phyloP scores from a whole-genome alignment of 2,797 vertebrate genomes.

The Rhinoraja longicauda region DNA sequence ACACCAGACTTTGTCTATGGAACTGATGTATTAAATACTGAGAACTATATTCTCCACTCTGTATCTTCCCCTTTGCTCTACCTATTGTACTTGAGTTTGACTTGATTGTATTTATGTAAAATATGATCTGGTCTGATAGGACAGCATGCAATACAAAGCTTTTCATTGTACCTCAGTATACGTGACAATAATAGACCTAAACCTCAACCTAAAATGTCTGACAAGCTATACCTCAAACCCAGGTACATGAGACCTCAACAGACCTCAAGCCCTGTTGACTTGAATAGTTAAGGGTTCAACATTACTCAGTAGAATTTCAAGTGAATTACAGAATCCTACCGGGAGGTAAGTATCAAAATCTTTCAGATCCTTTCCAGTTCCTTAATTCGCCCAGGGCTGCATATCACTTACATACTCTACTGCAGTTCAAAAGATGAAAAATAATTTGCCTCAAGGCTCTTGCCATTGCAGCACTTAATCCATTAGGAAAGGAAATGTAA shows the following conservation, averaged over 20 bases:
- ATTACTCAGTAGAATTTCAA: not conserved
- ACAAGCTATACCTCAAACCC: not conserved
- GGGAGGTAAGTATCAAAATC: not conserved
- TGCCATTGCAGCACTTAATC: not conserved
- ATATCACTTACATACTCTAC: not conserved
- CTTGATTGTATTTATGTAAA: no score
- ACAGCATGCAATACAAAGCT: no score
- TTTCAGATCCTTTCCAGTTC: not conserved
- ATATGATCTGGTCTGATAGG: no score
- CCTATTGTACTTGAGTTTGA: no score
- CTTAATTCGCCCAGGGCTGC: not conserved
- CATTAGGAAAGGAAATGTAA: not conserved
- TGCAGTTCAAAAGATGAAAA: not conserved
- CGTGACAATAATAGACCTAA: no score
- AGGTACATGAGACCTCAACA: not conserved
- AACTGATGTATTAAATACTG: no score
- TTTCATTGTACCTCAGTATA: no score
- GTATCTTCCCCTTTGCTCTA: no score
- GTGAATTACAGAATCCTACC: not conserved
- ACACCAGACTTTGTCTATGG: no score
- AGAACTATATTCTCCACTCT: no score
- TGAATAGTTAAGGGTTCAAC: not conserved
- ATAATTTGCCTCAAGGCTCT: not conserved
- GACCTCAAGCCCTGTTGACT: not conserved
- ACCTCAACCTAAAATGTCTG: no score